Conservation (phyloP, 2,888 invertebrate genomes). For the Idaea dimidiata region DNA sequence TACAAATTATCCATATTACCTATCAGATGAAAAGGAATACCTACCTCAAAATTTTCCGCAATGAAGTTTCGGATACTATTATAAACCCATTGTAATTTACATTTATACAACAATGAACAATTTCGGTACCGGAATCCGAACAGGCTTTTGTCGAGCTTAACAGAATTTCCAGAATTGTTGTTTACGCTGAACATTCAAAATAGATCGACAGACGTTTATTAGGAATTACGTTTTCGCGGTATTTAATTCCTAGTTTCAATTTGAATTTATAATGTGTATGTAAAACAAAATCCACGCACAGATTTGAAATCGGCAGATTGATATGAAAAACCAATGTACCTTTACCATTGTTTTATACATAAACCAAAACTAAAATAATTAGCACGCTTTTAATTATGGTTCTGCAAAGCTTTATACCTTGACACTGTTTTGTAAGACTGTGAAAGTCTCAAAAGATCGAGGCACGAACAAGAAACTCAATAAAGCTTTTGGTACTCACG, state of each 20-base stretch:
- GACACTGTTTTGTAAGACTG: too few species aligned
- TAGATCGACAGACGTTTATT: conserved; percentile 15
- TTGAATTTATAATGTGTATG: conserved; percentile 9
- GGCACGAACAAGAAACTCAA: too few species aligned
- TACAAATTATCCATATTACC: background rate
- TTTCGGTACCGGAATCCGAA: background rate
- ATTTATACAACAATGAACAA: background rate
- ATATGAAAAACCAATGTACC: background rate
- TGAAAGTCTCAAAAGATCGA: too few species aligned
- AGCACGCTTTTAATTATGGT: too few species aligned
- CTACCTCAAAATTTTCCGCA: background rate
- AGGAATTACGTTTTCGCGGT: conserved; percentile 17
- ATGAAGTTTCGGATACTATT: background rate
- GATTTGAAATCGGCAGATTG: background rate
- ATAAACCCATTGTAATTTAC: background rate
- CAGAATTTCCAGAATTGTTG: conserved; percentile 16
- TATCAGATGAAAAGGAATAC: background rate
- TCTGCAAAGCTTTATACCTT: too few species aligned
- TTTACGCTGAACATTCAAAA: conserved; percentile 17
- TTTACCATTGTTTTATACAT: too few species aligned
- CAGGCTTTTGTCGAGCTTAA: conserved; percentile 13
- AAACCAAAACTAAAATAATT: too few species aligned
- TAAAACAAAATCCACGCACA: conserved; percentile 22
- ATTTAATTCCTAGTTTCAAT: conserved; percentile 20
- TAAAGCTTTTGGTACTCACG: too few species aligned